Evolutionary conservation across 2,113 vertebrate species (phyloP).

Genomic region (Corythoichthys haematopterus): DNA sequence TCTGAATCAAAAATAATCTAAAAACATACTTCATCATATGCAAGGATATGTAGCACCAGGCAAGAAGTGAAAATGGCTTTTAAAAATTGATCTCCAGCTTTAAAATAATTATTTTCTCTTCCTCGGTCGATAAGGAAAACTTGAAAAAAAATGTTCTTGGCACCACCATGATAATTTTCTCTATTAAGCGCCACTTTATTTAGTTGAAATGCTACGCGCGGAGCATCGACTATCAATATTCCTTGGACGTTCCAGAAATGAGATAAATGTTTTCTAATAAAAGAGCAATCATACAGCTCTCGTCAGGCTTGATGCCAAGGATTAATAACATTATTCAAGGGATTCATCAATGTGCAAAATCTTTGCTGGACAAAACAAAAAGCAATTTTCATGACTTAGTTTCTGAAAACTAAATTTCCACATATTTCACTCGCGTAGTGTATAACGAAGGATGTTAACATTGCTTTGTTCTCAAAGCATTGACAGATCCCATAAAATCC

Average conservation of each 20-base stretch:
- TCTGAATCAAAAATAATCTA: slow-evolving; percentile 31
- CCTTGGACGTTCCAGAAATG: slow-evolving; percentile 48
- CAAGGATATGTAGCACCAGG: slow-evolving; percentile 39
- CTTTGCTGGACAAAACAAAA: slow-evolving; percentile 51
- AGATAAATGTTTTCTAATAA: slow-evolving; percentile 71
- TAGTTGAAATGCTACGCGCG: slow-evolving; percentile 51
- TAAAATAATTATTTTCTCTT: slow-evolving; percentile 63
- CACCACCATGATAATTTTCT: slow-evolving; percentile 62
- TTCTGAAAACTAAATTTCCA: slow-evolving; percentile 34
- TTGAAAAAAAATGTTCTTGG: slow-evolving; percentile 59
- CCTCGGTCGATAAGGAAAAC: slow-evolving; percentile 51
- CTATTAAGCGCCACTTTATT: slow-evolving; percentile 66
- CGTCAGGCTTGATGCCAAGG: slow-evolving; percentile 44
- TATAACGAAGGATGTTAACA: not conserved
- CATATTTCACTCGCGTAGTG: not conserved
- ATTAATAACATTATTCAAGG: slow-evolving; percentile 57
- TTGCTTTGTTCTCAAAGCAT: not conserved
- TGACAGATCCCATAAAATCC: not conserved
- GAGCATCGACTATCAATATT: slow-evolving; percentile 54
- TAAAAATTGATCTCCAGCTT: slow-evolving; percentile 59
- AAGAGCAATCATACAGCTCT: slow-evolving; percentile 45
- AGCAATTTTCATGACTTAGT: slow-evolving; percentile 30
- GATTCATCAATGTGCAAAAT: slow-evolving; percentile 54
- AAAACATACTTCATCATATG: slow-evolving; percentile 52
- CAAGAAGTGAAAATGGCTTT: slow-evolving; percentile 55